Percentiles rank a stretch among this genome's conserved stretches.
These are phyloP conservation scores for Jaculus jaculus DNA, from an alignment of 2,113 vertebrate species.

Conservation along the genomic window DNA sequence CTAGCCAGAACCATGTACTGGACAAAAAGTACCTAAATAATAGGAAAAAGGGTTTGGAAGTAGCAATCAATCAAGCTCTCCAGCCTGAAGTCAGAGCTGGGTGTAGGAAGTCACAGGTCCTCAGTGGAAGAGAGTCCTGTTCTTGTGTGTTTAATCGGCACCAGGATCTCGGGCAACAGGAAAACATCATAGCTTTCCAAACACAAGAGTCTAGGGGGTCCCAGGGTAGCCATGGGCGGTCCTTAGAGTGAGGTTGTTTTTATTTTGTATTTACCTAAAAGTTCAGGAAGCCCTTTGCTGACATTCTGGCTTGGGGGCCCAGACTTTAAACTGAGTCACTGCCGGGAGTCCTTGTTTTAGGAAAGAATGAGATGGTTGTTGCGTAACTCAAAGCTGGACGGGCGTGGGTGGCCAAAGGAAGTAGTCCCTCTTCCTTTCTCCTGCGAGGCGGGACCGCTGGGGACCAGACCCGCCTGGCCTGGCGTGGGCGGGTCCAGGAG, in stretches of 20 bases:
- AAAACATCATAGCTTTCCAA: neutral
- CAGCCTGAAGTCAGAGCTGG: neutral
- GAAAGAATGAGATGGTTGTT: slow-evolving; percentile 76
- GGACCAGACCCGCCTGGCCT: neutral
- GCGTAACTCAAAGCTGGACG: slow-evolving; percentile 53
- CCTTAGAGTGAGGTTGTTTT: neutral
- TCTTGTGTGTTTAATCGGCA: neutral
- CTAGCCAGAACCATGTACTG: neutral
- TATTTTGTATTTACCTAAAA: slow-evolving; percentile 56
- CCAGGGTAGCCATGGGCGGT: neutral
- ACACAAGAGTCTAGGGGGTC: neutral
- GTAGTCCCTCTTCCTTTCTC: slow-evolving; percentile 42
- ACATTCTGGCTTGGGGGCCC: slow-evolving; percentile 66
- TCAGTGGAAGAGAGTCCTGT: neutral
- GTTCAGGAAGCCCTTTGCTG: slow-evolving; percentile 59
- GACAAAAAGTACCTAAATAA: neutral
- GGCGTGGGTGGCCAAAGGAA: slow-evolving; percentile 43
- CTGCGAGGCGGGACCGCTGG: neutral
- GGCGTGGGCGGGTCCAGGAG: neutral
- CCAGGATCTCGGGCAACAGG: neutral
- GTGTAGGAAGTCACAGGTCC: neutral
- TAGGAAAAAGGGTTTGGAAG: neutral
- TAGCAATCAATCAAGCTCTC: neutral
- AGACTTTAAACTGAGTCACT: slow-evolving; percentile 72
- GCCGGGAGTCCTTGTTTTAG: slow-evolving; percentile 75